Percentiles rank a stretch among this genome's conserved stretches.
Evolutionary conservation across 2,113 vertebrate genomes (phyloP).

Genomic region (Choloepus hoffmanni): DNA sequence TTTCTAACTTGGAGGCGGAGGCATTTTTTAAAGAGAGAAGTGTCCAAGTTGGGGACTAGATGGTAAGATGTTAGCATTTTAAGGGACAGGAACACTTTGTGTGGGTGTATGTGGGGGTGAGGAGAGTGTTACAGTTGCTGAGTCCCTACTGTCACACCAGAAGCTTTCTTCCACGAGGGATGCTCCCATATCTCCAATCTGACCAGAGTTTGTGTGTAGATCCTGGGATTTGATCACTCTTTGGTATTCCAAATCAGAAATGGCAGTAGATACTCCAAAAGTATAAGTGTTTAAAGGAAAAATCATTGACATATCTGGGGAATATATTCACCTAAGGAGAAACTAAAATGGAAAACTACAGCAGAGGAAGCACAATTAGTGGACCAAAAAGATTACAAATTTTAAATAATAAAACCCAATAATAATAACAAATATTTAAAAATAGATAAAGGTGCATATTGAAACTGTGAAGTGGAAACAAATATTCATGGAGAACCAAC

Average conservation of each 20-base stretch:
- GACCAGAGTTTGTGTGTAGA: fast-evolving
- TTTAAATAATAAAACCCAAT: neutral
- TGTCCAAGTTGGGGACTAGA: neutral
- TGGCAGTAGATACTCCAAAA: neutral
- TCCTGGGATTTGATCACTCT: neutral
- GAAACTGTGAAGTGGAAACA: neutral
- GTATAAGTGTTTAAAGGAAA: neutral
- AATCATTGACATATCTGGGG: neutral
- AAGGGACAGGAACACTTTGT: neutral
- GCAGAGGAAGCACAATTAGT: neutral
- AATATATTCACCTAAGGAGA: neutral
- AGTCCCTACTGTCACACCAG: neutral
- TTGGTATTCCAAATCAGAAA: neutral
- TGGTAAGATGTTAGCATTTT: neutral
- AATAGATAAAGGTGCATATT: neutral
- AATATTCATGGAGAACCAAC: neutral
- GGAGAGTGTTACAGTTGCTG: neutral
- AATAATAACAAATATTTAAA: neutral
- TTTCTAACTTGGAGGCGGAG: neutral
- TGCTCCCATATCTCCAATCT: neutral
- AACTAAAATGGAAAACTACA: neutral
- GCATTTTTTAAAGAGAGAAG: neutral
- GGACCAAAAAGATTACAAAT: neutral
- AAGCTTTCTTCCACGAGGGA: neutral
- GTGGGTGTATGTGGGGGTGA: neutral